Conservation (phyloP, 2,797 vertebrate genomes). For the Chelon auratus region DNA sequence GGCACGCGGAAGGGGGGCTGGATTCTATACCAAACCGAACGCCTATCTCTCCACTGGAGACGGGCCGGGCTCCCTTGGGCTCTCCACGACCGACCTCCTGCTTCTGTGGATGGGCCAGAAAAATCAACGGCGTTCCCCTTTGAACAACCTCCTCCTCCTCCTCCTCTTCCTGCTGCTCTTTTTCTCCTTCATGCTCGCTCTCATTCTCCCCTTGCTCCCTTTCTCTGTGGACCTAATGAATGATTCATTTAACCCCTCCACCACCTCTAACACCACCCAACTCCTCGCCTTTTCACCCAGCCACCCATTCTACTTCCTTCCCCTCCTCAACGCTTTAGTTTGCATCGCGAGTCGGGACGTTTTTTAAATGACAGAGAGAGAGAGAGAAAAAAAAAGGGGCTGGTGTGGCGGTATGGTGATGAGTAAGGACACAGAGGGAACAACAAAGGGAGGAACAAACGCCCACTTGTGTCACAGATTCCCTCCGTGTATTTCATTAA, state of each 20-base stretch:
- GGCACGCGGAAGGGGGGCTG: slow-evolving; percentile 60
- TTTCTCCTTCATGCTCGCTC: slow-evolving; percentile 62
- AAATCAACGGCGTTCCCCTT: slow-evolving; percentile 83
- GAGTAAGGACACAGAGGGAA: slow-evolving; percentile 45
- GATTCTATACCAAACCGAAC: slow-evolving; percentile 50
- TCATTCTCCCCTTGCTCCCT: slow-evolving; percentile 60
- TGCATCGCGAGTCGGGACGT: slow-evolving; percentile 1
- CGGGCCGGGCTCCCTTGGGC: slow-evolving; percentile 75
- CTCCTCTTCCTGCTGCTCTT: slow-evolving; percentile 57
- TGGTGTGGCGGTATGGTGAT: not conserved
- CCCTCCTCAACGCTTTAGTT: slow-evolving; percentile 57
- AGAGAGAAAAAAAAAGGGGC: not conserved
- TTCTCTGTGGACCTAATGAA: slow-evolving; percentile 86
- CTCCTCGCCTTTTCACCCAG: slow-evolving; percentile 62
- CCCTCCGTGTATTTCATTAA: slow-evolving; percentile 74
- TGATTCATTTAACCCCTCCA: slow-evolving; percentile 84
- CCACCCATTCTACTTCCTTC: slow-evolving; percentile 60
- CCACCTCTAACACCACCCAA: slow-evolving; percentile 69
- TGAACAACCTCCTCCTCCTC: slow-evolving; percentile 82
- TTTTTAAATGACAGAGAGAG: not conserved
- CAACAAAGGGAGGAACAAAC: slow-evolving; percentile 74
- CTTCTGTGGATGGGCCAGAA: slow-evolving; percentile 82
- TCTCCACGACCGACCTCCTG: slow-evolving; percentile 81
- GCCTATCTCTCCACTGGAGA: slow-evolving; percentile 72
- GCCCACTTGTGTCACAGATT: slow-evolving; percentile 69